These are phyloP conservation scores for Zeuzera pyrina DNA, from an alignment of 2,888 invertebrate genomes.

Conservation along the genomic window DNA sequence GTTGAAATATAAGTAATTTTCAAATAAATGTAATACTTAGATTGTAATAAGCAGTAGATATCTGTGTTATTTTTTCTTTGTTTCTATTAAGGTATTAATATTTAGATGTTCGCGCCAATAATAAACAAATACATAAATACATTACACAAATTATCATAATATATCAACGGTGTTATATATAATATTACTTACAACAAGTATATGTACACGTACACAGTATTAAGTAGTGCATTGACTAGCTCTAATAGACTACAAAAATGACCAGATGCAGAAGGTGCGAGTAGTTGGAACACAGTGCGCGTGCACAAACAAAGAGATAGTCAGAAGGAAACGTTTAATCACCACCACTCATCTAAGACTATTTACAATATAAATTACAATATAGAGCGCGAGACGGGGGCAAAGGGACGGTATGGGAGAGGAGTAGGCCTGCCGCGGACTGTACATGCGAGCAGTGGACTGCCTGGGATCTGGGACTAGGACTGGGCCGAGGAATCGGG, in stretches of 20 bases:
- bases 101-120: too few relatives aligned
- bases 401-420: conserved; percentile 20
- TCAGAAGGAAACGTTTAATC: conserved; percentile 52
- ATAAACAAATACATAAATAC: too few relatives aligned
- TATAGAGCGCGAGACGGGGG: too few relatives aligned
- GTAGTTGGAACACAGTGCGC: conserved; percentile 8
- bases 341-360: conserved; percentile 60
- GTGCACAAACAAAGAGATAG: conserved; percentile 56
- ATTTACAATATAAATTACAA: conserved; percentile 71
- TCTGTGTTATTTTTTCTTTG: background rate
- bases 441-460: conserved; percentile 38
- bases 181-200: background rate
- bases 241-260: too few relatives aligned
- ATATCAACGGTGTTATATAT: background rate
- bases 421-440: conserved; percentile 26
- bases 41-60: background rate
- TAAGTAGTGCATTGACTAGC: too few relatives aligned
- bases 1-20: too few relatives aligned
- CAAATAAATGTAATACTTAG: too few relatives aligned
- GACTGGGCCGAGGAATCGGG: conserved; percentile 4
- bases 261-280: conserved; percentile 2
- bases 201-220: too few relatives aligned
- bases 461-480: conserved; percentile 6
- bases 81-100: conserved; percentile 1
- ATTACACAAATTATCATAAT: conserved; percentile 6